phyloP scores from a whole-genome alignment of 2,113 vertebrate genomes.

The Anser cygnoides region DNA sequence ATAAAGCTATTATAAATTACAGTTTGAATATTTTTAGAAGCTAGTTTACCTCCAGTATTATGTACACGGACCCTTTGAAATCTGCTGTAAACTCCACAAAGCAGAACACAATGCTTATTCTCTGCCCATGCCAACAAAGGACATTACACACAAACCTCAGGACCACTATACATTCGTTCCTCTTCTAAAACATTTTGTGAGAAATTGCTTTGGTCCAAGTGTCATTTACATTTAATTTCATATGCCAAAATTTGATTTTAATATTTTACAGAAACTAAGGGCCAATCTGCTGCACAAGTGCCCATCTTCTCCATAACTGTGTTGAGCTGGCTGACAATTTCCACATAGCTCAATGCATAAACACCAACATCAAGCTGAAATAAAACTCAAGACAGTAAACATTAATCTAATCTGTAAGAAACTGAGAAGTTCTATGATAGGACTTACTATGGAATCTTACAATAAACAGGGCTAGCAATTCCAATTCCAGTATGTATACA shows the following conservation, averaged over 20 bases:
- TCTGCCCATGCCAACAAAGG: not conserved
- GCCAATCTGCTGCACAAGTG: not conserved
- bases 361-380: not conserved
- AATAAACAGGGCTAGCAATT: not conserved
- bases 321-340: not conserved
- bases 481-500: not conserved
- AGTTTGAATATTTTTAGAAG: not conserved
- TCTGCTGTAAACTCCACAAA: not conserved
- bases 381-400: constrained; percentile 1
- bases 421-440: not conserved
- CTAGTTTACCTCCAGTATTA: not conserved
- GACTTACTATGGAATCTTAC: not conserved
- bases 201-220: not conserved
- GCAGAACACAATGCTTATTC: not conserved
- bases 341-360: not conserved
- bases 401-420: not conserved
- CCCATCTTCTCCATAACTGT: not conserved
- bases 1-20: not conserved
- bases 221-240: not conserved
- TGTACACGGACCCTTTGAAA: not conserved
- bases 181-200: not conserved
- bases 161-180: not conserved
- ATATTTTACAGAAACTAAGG: not conserved
- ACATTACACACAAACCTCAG: not conserved
- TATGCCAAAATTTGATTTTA: not conserved